These are phyloP conservation scores for Tipula unca DNA, from an alignment of 2,888 invertebrate species.

Conservation along the genomic window DNA sequence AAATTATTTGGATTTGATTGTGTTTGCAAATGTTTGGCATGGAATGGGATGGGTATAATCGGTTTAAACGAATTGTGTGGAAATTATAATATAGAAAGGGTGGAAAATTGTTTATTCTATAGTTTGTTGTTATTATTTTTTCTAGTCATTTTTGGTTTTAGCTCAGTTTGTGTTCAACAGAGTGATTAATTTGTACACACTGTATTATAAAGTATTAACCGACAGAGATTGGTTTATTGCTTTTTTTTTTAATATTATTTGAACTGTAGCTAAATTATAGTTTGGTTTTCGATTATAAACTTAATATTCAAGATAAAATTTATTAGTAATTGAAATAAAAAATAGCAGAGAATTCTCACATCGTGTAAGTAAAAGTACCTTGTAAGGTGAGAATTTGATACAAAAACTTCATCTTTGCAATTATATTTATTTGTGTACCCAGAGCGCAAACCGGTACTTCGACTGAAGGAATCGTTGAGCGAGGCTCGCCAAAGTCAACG, in stretches of 20 bases:
- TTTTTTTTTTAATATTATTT: neutral
- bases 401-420: too few relatives aligned
- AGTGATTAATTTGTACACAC: neutral
- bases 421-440: too few relatives aligned
- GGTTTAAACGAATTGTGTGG: neutral
- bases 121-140: neutral
- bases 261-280: too few relatives aligned
- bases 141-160: neutral
- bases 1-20: neutral
- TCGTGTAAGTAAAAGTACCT: too few relatives aligned
- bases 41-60: neutral
- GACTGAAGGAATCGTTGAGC: too few relatives aligned
- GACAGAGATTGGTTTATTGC: neutral
- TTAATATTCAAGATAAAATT: neutral
- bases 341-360: too few relatives aligned
- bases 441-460: too few relatives aligned
- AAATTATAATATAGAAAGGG: neutral
- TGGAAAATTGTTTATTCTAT: neutral
- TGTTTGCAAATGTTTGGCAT: neutral
- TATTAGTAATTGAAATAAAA: too few relatives aligned
- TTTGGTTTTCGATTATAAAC: too few relatives aligned
- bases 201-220: neutral
- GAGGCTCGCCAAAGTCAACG: too few relatives aligned
- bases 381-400: too few relatives aligned
- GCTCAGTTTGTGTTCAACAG: neutral